A percentile compares a stretch with the other conserved stretches of the same genome.
These are phyloP conservation scores for Glaucidium brasilianum DNA, from an alignment of 2,113 vertebrate species.

Conservation along the genomic window DNA sequence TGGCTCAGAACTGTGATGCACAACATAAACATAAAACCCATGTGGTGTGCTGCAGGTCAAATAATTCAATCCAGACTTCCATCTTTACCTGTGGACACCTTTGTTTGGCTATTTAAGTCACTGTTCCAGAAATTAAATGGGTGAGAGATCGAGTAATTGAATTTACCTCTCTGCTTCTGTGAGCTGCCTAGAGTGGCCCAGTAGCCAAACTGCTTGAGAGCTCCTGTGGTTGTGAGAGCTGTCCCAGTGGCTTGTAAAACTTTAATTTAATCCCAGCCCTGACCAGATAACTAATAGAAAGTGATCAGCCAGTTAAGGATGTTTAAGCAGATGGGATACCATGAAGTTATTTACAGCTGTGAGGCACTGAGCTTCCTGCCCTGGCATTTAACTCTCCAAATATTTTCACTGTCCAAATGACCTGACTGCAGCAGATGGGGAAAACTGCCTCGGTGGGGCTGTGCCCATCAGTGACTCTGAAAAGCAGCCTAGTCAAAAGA, in stretches of 20 bases:
- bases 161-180: not conserved
- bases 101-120: not conserved
- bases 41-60: not conserved
- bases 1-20: not conserved
- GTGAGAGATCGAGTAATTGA: not conserved
- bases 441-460: not conserved
- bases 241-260: not conserved
- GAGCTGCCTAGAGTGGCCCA: not conserved
- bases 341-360: not conserved
- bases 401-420: not conserved
- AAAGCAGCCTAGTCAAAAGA: not conserved
- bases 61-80: not conserved
- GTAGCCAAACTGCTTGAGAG: not conserved
- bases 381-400: not conserved
- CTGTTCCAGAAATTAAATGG: not conserved
- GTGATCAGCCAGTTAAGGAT: not conserved
- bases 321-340: not conserved
- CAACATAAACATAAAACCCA: not conserved
- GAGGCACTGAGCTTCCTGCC: not conserved
- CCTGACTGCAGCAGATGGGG: not conserved
- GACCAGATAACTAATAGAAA: not conserved
- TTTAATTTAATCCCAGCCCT: not conserved
- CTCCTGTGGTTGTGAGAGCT: not conserved
- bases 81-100: not conserved
- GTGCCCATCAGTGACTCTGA: not conserved